Evolutionary conservation across 2,888 invertebrate species (phyloP), one percentile per base, ranked within the genome.

Genomic region (Andricus curvator): DNA sequence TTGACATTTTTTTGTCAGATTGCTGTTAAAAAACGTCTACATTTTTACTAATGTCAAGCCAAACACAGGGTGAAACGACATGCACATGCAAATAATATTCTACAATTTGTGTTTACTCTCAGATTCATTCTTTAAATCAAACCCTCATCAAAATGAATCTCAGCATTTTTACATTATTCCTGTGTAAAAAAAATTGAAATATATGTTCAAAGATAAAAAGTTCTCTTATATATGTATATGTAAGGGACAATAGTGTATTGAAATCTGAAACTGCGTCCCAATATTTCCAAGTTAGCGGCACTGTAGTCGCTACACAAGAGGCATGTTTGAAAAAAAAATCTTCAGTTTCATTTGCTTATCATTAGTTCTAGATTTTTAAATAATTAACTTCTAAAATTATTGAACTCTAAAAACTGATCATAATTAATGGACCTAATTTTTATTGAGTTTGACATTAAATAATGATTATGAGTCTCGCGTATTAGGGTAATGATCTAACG

Each of bases 401-500:
- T 64, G 6, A 64, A 15, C 17, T 6, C 1, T 64, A 25, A 22
- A 6, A 64, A 64, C 22, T 25, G 25, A 25, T 62, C 4, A 25
- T 6, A 29, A 29, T 15, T 15, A 64, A 17, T 25, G 4, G 13
- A 25, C 1, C 25, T 29, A 22, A 2, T 64, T 25, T 29, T 62
- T 62, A 64, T 64, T 64, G 17, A 64, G 64, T 64, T 64, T 25
- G 22, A 64, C 15, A 64, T 29, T 6, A 64, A 60, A 17, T 25
- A 25, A 29, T 29, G 17, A 64, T 22, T 15, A 70, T 25, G 4
- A 74, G 29, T 51, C 29, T 51, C 37, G 22, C 22, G 33, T 56
- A 56, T 60, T 74, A 74, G 11, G 74, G 74, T 74, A 74, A 56
- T 82, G 80, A 83, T 84, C 82, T 81, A 89, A 85, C 84, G 83